Evolutionary conservation across 2,797 vertebrate species (phyloP).

Genomic region (Arctocebus calabarensis): DNA sequence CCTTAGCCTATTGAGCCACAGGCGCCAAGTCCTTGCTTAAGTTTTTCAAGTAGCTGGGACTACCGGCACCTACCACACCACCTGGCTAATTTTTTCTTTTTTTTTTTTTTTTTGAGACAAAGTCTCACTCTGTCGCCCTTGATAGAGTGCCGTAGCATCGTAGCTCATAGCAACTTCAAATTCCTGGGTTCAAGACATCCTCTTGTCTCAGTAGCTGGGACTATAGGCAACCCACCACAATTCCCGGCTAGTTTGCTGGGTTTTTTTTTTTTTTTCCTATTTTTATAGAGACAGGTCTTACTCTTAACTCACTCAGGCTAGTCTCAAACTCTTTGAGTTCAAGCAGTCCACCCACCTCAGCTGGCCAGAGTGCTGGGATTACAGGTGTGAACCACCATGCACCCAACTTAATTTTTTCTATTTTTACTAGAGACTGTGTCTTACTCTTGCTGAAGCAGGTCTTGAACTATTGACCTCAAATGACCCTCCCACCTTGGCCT

Average conservation of each 20-base stretch:
- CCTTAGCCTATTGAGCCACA: too few relatives aligned
- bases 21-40: too few relatives aligned
- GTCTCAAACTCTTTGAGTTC: background rate
- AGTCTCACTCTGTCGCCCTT: background rate
- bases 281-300: too few relatives aligned
- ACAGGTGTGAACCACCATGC: background rate
- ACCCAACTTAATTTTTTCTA: background rate
- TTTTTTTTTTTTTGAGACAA: background rate
- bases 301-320: too few relatives aligned
- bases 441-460: background rate
- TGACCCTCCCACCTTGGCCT: background rate
- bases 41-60: too few relatives aligned
- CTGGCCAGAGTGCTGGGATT: background rate
- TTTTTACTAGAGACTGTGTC: background rate
- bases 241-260: too few relatives aligned
- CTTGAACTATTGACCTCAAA: background rate
- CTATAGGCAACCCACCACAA: too few relatives aligned
- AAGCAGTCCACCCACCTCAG: background rate
- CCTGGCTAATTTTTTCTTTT: too few relatives aligned
- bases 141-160: background rate
- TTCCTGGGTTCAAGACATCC: background rate
- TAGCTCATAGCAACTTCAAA: background rate
- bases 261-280: too few relatives aligned
- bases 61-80: too few relatives aligned
- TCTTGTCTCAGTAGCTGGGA: too few relatives aligned